Conservation (phyloP, 64 coral and sea anemone genomes). For the Montipora foliosa region DNA sequence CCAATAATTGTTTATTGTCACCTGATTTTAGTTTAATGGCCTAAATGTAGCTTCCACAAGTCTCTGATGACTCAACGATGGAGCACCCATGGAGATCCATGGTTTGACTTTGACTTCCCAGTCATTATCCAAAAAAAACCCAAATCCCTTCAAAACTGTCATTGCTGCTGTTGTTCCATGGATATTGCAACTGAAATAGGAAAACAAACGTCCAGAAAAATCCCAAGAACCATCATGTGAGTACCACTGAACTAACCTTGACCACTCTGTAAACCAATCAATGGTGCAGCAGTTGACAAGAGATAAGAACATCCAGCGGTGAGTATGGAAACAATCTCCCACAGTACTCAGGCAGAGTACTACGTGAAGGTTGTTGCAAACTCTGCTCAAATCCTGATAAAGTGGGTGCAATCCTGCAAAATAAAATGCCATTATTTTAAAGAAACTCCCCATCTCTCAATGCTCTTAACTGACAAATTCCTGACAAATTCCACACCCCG, state of each 20-base stretch:
- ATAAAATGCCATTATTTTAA: neutral
- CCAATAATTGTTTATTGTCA: no score
- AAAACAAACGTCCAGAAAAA: neutral
- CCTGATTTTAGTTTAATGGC: no score
- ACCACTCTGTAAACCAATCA: constrained; percentile 97
- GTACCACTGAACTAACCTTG: constrained; percentile 54
- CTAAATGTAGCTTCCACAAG: no score
- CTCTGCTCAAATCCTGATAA: constrained; percentile 71
- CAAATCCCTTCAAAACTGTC: no score
- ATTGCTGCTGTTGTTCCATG: no score
- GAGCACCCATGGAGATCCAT: constrained; percentile 60
- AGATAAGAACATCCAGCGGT: constrained; percentile 94
- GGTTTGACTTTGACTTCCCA: constrained; percentile 23
- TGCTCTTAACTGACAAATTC: no score
- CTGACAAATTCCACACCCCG: no score
- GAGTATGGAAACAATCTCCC: constrained; percentile 91
- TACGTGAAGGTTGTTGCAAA: constrained; percentile 95
- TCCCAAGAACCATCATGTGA: neutral
- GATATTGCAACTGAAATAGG: neutral
- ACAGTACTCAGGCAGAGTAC: constrained; percentile 99
- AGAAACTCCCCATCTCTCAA: neutral
- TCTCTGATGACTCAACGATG: no score
- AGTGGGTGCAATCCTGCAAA: constrained; percentile 83
- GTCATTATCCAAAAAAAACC: no score
- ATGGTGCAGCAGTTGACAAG: constrained; percentile 96